Base-by-base conservation (phyloP, 2,888 invertebrate genomes). In the Caenorhabditis drosophilae region DNA sequence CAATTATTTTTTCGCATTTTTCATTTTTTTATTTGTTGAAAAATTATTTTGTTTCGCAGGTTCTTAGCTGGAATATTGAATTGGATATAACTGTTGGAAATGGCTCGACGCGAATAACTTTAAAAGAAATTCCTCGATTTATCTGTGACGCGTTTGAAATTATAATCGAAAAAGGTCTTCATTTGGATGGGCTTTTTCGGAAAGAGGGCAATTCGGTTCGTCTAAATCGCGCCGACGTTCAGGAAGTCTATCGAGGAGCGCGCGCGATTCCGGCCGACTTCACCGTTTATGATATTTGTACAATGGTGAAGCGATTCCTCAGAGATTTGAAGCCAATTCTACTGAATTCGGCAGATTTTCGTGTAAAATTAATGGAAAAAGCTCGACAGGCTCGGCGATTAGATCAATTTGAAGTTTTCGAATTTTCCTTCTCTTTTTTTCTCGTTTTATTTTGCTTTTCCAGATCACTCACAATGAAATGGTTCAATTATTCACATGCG, bases 221-320 rank as follows among this genome's bases (percentile, higher is more conserved):
- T 25, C 42, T 74, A 22, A 63, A 64, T 51, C 53, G 58, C 26
- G 52, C 23, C 23, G 63, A 64, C 20, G 46, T 61, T 11, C 54
- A 67, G 46, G 57, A 57, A 36, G 49, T 71, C 11, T 76, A 62
- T 46, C 66, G 56, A 6, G 75, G 76, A 15, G 31, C 56, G 15
- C 49, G 46, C n/a, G 36, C 25, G 2, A 76, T 76, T 26, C 73
- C 76, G 1, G 23, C 48, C 6, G 66, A 58, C 22, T 77, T 70
- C 47, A 70, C 68, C 7, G 61, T 67, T 15, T 60, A 66, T 16
- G 78, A 77, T 42, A 67, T 76, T 25, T 77, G 77, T 35, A 60
- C 69, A 3, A 64, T 75, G 61, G 64, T 77, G 31, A 77, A 77
- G 47, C 67, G 77, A 9, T 77, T 77, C 42, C 63, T 77, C 27